Percentiles rank a stretch among this genome's conserved stretches.
phyloP scores from a whole-genome alignment of 2,113 vertebrate species.

The Oreocharis arfaki region DNA sequence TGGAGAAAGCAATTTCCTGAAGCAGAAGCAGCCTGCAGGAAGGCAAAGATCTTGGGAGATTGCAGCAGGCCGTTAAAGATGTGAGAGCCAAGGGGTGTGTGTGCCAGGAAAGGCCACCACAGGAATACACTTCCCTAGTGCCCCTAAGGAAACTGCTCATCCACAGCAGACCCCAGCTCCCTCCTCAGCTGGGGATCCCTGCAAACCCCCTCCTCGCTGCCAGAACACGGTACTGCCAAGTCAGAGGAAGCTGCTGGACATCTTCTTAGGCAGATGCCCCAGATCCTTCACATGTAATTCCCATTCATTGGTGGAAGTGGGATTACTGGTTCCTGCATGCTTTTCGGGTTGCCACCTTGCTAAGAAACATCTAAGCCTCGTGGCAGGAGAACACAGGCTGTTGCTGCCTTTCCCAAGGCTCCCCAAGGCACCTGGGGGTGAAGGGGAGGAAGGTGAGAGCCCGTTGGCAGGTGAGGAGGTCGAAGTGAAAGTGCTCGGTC shows the following conservation, averaged over 20 bases:
- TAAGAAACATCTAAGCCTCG: not conserved
- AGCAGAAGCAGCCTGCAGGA: not conserved
- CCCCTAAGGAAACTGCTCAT: not conserved
- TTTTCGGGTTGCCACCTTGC: not conserved
- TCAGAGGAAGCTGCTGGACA: not conserved
- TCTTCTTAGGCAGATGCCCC: not conserved
- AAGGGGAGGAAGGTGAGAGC: not conserved
- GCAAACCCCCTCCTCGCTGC: not conserved
- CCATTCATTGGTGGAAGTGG: not conserved
- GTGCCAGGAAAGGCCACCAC: not conserved
- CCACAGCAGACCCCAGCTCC: not conserved
- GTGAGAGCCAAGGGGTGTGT: not conserved
- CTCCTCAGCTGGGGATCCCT: not conserved
- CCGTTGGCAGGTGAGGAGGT: accelerated
- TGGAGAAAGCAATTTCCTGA: not conserved
- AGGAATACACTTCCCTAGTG: not conserved
- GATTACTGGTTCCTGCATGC: not conserved
- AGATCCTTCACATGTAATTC: not conserved
- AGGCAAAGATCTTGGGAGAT: not conserved
- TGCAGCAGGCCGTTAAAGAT: not conserved
- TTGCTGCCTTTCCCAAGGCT: not conserved
- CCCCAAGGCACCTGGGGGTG: accelerated
- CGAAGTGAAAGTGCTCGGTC: not conserved
- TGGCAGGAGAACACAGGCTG: not conserved
- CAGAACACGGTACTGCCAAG: not conserved